Evolutionary conservation across 2,888 invertebrate genomes (phyloP).

Genomic region (Drosophila differens): DNA sequence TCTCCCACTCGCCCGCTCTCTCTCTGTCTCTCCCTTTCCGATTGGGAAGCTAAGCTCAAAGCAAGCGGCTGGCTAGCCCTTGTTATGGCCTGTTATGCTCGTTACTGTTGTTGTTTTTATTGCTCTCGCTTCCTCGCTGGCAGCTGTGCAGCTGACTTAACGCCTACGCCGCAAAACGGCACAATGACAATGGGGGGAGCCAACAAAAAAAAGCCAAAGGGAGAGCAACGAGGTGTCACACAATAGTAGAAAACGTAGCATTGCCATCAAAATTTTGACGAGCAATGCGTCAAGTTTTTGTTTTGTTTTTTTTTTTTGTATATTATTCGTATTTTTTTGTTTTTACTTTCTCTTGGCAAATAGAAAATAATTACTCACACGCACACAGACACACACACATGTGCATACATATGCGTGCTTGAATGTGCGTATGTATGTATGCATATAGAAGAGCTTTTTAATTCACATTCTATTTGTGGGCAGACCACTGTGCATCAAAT

Average conservation of each 20-base stretch:
- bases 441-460: constrained; percentile 42
- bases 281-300: constrained; percentile 60
- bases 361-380: constrained; percentile 70
- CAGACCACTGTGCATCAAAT: constrained; percentile 16
- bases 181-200: constrained; percentile 26
- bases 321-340: constrained; percentile 55
- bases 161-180: constrained; percentile 57
- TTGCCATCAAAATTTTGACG: constrained; percentile 71
- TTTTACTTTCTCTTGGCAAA: constrained; percentile 77
- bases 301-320: constrained; percentile 14
- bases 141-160: constrained; percentile 64
- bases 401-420: background rate
- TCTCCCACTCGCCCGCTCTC: constrained; percentile 6
- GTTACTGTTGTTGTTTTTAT: constrained; percentile 32
- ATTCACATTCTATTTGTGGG: constrained; percentile 36
- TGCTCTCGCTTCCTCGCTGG: constrained; percentile 19
- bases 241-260: constrained; percentile 72
- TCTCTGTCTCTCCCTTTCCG: constrained; percentile 2
- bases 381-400: constrained; percentile 1
- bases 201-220: constrained; percentile 13
- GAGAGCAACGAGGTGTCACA: constrained; percentile 23
- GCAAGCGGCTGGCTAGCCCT: constrained; percentile 35
- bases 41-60: constrained; percentile 6
- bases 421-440: background rate
- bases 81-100: constrained; percentile 44